A percentile compares a stretch with the other conserved stretches of the same genome.
phyloP scores from a whole-genome alignment of 2,888 invertebrate genomes.

The Drosophila meridiana region DNA sequence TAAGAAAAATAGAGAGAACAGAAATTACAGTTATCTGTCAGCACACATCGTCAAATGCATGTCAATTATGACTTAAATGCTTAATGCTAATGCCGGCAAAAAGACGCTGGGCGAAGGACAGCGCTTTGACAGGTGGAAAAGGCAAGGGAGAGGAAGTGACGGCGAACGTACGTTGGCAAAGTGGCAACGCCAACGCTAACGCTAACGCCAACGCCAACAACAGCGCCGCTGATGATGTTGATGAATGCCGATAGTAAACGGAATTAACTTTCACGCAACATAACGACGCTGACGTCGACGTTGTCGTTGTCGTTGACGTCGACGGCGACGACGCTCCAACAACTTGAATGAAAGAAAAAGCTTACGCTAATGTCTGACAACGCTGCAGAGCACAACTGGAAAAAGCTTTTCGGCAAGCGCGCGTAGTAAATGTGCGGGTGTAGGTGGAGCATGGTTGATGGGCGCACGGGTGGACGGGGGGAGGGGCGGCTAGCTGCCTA shows the following conservation, averaged over 20 bases:
- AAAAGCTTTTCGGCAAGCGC: constrained; percentile 76
- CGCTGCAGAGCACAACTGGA: constrained; percentile 67
- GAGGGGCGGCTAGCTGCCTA: neutral
- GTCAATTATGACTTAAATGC: constrained; percentile 79
- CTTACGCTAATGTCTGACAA: constrained; percentile 68
- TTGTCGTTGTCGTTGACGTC: constrained; percentile 11
- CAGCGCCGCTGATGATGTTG: constrained; percentile 72
- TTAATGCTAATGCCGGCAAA: constrained; percentile 74
- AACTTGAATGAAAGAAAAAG: constrained; percentile 79
- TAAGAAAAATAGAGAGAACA: constrained; percentile 22
- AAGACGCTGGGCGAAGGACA: constrained; percentile 32
- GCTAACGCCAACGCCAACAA: constrained; percentile 19
- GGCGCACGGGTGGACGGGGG: constrained; percentile 6
- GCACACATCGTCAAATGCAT: constrained; percentile 77
- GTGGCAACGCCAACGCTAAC: constrained; percentile 52
- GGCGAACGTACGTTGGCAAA: constrained; percentile 42
- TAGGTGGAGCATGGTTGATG: constrained; percentile 20
- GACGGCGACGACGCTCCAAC: constrained; percentile 50
- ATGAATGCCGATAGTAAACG: constrained; percentile 80
- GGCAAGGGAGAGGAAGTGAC: neutral
- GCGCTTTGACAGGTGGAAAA: constrained; percentile 17
- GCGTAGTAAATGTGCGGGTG: constrained; percentile 72
- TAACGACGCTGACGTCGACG: constrained; percentile 50
- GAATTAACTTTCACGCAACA: constrained; percentile 80
- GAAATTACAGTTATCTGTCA: constrained; percentile 73